Percentiles rank a stretch among this genome's conserved stretches.
These are phyloP conservation scores for Polia nebulosa DNA, from an alignment of 2,888 invertebrate species.

Conservation along the genomic window DNA sequence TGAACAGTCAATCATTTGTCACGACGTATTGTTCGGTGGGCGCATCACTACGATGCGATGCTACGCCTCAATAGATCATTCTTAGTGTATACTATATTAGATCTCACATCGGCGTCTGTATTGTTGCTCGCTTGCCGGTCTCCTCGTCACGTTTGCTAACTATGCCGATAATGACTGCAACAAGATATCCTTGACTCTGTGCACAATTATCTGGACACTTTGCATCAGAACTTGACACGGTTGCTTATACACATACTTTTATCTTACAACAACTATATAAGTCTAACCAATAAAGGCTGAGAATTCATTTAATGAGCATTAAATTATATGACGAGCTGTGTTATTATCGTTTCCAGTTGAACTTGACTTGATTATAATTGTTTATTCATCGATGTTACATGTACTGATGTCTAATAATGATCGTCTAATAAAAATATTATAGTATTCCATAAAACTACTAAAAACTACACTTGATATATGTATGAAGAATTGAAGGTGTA, in stretches of 20 bases:
- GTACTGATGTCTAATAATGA: slow-evolving; percentile 35
- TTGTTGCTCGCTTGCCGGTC: slow-evolving; percentile 60
- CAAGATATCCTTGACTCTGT: slow-evolving; percentile 88
- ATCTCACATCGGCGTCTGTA: slow-evolving; percentile 56
- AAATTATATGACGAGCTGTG: slow-evolving; percentile 80
- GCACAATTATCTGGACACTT: slow-evolving; percentile 88
- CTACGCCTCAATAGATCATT: slow-evolving; percentile 46
- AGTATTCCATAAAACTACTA: slow-evolving; percentile 16
- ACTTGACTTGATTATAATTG: slow-evolving; percentile 81
- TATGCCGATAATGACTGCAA: slow-evolving; percentile 77
- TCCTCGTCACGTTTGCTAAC: slow-evolving; percentile 68
- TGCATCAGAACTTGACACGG: slow-evolving; percentile 85
- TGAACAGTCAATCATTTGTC: slow-evolving; percentile 37
- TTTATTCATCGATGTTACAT: slow-evolving; percentile 59
- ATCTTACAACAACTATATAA: slow-evolving; percentile 68
- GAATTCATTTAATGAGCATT: slow-evolving; percentile 83
- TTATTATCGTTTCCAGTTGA: slow-evolving; percentile 83
- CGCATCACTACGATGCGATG: slow-evolving; percentile 10
- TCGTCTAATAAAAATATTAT: slow-evolving; percentile 20
- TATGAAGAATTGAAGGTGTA: no score
- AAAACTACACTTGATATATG: slow-evolving; percentile 19
- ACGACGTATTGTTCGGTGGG: slow-evolving; percentile 46
- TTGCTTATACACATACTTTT: slow-evolving; percentile 70
- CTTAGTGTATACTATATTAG: slow-evolving; percentile 52
- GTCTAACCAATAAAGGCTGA: slow-evolving; percentile 68